Base-by-base conservation (phyloP, 2,797 vertebrate species). In the Zonotrichia albicollis region DNA sequence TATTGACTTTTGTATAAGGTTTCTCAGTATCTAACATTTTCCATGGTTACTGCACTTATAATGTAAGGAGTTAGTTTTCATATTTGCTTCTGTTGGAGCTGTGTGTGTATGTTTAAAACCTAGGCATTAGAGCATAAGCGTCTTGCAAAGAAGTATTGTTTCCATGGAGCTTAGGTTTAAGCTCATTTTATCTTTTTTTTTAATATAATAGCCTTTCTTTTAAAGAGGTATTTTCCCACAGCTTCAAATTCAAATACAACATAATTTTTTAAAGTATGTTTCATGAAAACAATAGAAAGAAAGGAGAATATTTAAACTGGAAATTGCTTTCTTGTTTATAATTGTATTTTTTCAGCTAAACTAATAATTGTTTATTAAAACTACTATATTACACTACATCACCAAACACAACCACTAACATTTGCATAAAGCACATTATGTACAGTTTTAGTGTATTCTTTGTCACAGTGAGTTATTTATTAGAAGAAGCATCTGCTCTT, bases 271-370 rank as follows among this genome's bases (percentile, higher is more conserved):
- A 67, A 48, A 66, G 62, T 2, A 5, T 79, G 60, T 55, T 66
- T 82, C 42, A 55, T 84, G 27, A 94, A 95, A 87, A n/a, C 60
- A 88, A 38, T 51, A 67, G 23, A 22, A 58, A 87, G 89, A 82
- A 42, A 70, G 11, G 38, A 66, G 58, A 21, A 20, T 83, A 27
- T 61, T 84, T 90, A 91, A 67, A 84, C 78, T 92, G 79, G 48
- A 79, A 94, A 77, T 97, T 61, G 38, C 83, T 76, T 95, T 75
- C 21, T 73, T 30, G 12, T 86, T 91, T 91, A 34, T 89, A 94
- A 89, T 91, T 90, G 32, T 60, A 48, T 95, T 91, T 94, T 95
- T 95, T 84, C 54, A 48, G 36, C 90, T 86, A 74, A 92, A 84
- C 79, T 91, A 82, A 91, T 66, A 73, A 72, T 90, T 2, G 23